These are phyloP conservation scores for Catostylus mosaicus DNA, from an alignment of 30 jellyfish, hydroid and myxozoan species.

Conservation along the genomic window DNA sequence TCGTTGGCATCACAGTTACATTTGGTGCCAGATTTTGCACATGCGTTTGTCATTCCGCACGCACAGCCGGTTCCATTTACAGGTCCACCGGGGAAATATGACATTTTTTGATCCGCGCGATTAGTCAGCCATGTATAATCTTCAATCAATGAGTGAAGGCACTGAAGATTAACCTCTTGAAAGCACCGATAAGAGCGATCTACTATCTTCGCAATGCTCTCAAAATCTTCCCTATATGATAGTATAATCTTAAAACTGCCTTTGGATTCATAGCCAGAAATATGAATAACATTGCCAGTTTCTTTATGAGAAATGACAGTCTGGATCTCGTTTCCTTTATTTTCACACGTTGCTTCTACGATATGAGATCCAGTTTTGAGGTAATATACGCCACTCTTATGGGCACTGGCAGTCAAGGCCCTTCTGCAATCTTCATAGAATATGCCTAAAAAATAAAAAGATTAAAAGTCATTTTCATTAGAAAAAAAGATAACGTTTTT, in stretches of 20 bases:
- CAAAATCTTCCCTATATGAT: neutral
- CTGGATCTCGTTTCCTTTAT: neutral
- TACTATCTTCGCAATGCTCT: constrained; percentile 10
- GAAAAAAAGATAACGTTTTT: no score
- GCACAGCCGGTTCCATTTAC: constrained; percentile 56
- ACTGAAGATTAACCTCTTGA: constrained; percentile 12
- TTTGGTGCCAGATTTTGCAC: constrained; percentile 2
- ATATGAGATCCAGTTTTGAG: neutral
- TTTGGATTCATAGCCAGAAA: constrained; percentile 13
- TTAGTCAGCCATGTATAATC: constrained; percentile 16
- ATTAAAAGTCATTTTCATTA: no score
- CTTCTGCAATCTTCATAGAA: neutral
- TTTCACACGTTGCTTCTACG: neutral
- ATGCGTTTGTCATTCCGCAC: constrained; percentile 21
- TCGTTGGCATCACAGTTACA: constrained; percentile 58
- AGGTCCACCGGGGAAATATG: constrained; percentile 50
- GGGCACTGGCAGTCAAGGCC: neutral
- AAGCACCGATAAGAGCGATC: constrained; percentile 31
- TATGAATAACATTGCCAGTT: constrained; percentile 5
- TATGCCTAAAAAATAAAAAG: neutral
- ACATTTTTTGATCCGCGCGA: constrained; percentile 7
- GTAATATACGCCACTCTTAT: neutral
- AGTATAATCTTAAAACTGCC: constrained; percentile 3
- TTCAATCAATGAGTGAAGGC: neutral
- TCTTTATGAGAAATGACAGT: constrained; percentile 15